Evolutionary conservation across 2,113 vertebrate species (phyloP).

Genomic region (Nesoenas mayeri): DNA sequence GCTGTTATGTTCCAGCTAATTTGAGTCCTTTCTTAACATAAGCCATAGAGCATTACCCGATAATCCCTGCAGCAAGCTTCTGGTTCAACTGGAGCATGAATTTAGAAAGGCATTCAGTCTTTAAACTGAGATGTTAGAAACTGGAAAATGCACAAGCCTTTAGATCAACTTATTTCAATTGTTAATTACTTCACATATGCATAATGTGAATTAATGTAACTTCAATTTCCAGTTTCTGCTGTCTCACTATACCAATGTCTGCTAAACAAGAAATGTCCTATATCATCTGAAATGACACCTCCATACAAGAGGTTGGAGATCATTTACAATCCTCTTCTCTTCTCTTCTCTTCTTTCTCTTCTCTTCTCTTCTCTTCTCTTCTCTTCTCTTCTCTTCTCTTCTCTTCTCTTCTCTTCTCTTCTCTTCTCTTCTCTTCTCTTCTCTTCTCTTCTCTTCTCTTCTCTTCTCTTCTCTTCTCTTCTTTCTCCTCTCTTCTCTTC

Average conservation of each 20-base stretch:
- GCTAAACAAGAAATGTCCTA: neutral
- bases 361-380: too few relatives aligned
- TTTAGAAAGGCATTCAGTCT: neutral
- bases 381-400: too few relatives aligned
- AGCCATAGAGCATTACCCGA: neutral
- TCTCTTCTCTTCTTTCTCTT: neutral
- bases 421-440: too few relatives aligned
- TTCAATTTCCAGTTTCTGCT: neutral
- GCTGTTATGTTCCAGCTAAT: constrained; percentile 18
- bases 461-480: neutral
- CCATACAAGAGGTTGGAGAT: neutral
- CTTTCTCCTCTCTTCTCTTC: neutral
- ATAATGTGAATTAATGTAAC: neutral
- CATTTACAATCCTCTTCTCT: neutral
- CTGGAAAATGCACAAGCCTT: neutral
- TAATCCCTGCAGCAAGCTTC: constrained; percentile 20
- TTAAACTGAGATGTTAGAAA: constrained; percentile 19
- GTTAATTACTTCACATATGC: neutral
- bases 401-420: too few relatives aligned
- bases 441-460: too few relatives aligned
- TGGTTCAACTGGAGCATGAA: neutral
- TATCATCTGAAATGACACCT: neutral
- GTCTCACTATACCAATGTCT: neutral
- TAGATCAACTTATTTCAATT: neutral
- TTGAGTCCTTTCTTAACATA: constrained; percentile 30